A percentile compares a stretch with the other conserved stretches of the same genome.
Conservation (phyloP, 2,797 vertebrate species). For the Mareca penelope region DNA sequence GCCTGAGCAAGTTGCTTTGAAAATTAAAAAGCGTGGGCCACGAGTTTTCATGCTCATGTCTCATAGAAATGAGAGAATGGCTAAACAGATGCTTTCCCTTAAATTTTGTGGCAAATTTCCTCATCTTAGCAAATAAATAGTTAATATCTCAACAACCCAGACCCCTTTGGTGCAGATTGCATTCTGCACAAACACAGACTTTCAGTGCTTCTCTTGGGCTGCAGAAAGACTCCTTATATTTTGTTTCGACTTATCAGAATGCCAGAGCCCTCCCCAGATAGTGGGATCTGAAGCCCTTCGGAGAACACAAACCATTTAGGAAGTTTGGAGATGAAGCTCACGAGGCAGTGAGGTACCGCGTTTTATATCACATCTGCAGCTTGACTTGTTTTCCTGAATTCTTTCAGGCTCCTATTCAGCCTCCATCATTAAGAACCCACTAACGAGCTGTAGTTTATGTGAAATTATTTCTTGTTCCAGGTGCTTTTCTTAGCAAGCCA, state of each 20-base stretch:
- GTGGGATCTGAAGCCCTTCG: background rate
- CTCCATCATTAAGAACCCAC: background rate
- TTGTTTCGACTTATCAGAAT: background rate
- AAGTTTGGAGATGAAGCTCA: background rate
- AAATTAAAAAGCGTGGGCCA: background rate
- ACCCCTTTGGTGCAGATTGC: fast-evolving
- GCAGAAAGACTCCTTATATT: background rate
- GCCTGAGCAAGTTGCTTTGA: background rate
- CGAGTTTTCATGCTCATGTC: background rate
- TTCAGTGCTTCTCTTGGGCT: background rate
- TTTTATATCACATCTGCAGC: background rate
- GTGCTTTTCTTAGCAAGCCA: constrained; percentile 17
- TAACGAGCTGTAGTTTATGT: background rate
- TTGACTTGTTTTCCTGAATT: background rate
- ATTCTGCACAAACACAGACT: background rate
- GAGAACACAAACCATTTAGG: background rate
- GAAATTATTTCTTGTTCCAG: constrained; percentile 8
- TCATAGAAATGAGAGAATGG: background rate
- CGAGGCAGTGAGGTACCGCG: background rate
- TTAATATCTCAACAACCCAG: background rate
- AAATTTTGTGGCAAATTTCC: background rate
- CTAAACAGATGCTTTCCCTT: background rate
- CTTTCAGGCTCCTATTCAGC: background rate
- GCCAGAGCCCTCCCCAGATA: background rate
- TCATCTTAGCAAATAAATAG: background rate